Percentiles rank a stretch among this genome's conserved stretches.
These are phyloP conservation scores for Rhea americana DNA, from an alignment of 2,113 vertebrate genomes.

Conservation along the genomic window DNA sequence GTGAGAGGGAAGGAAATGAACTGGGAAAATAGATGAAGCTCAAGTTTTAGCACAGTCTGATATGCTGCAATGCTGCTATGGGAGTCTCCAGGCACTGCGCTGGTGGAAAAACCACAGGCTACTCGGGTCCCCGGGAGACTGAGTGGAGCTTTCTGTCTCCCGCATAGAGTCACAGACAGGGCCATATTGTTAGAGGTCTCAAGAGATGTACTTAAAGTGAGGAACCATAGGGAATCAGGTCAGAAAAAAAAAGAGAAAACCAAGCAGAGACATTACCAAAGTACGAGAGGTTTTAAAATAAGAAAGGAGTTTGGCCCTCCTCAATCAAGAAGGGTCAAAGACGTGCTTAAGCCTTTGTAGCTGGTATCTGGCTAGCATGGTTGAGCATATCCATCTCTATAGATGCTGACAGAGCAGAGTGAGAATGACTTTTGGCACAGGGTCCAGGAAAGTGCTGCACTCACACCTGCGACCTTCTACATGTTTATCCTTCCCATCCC, in stretches of 20 bases:
- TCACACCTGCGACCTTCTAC: not conserved
- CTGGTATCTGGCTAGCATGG: not conserved
- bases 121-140: not conserved
- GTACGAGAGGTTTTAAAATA: no score
- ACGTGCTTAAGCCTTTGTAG: not conserved
- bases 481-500: not conserved
- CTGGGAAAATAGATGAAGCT: not conserved
- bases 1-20: constrained; percentile 11
- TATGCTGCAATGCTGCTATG: not conserved
- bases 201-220: not conserved
- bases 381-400: not conserved
- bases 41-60: not conserved
- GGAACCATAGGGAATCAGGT: not conserved
- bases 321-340: not conserved
- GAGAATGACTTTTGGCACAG: not conserved
- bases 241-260: not conserved
- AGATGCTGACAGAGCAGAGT: not conserved
- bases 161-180: not conserved
- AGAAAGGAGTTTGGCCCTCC: not conserved
- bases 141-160: not conserved
- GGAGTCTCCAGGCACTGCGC: not conserved
- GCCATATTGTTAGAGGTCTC: not conserved
- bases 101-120: not conserved
- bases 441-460: not conserved
- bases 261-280: not conserved